phyloP scores from a whole-genome alignment of 1,140 invertebrate genomes.

The Himalopsyche phryganea region DNA sequence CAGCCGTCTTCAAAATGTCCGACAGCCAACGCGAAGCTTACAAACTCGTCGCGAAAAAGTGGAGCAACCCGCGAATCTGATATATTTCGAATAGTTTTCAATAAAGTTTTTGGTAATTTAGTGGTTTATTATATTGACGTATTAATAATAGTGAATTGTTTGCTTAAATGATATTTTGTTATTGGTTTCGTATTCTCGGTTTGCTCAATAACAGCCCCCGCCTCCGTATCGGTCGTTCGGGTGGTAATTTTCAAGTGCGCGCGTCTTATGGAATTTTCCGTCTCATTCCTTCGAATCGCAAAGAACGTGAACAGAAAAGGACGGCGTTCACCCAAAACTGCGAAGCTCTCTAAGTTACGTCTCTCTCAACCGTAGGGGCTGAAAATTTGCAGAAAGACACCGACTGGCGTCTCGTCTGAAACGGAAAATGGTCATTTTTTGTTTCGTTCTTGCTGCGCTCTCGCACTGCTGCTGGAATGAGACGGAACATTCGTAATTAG shows the following conservation, averaged over 20 bases:
- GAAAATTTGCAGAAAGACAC: constrained; percentile 13
- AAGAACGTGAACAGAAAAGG: constrained; percentile 11
- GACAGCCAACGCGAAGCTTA: constrained; percentile 8
- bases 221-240: constrained; percentile 17
- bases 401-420: constrained; percentile 1
- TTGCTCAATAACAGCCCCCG: constrained; percentile 24
- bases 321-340: constrained; percentile 9
- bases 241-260: constrained; percentile 29
- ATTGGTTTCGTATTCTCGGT: not conserved
- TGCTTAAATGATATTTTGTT: too few species aligned
- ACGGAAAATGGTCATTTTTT: constrained; percentile 9
- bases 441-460: constrained; percentile 8
- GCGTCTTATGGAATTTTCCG: constrained; percentile 21
- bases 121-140: too few species aligned
- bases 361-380: constrained; percentile 5
- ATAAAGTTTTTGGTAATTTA: too few species aligned
- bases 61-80: not conserved
- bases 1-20: constrained; percentile 12
- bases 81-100: not conserved
- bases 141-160: too few species aligned
- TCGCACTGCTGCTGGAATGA: constrained; percentile 1
- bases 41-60: not conserved
- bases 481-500: constrained; percentile 13
- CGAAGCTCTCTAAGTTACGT: constrained; percentile 3
- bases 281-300: constrained; percentile 8